Base-by-base conservation (phyloP, 2,888 invertebrate species). In the Ochropleura plecta region DNA sequence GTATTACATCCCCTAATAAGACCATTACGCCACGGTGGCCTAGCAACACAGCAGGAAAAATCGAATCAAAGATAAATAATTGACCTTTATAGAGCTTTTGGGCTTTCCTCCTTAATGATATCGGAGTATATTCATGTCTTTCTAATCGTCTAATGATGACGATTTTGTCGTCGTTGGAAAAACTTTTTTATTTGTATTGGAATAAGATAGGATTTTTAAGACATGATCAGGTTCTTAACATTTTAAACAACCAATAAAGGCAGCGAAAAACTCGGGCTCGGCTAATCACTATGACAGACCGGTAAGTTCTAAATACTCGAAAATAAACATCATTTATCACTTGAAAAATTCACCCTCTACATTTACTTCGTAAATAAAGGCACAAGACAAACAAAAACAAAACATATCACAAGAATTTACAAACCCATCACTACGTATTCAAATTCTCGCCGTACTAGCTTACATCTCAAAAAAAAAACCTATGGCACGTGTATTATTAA, bases 401-500 rank as follows among this genome's bases (percentile, higher is more conserved):
- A 73, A 57, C 55, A 1, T n/a, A 69, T 48, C 14, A 69, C 14
- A 44, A 49, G 18, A 75, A 73, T 69, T 46, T 78, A 49, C 74
- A 83, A 80, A 79, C 55, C 59, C 70, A 9, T 64, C 77, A 70
- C 51, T 66, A 51, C 30, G 20, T 51, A 73, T 57, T 78, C 74
- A 49, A 82, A 84, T 82, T 79, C 78, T 60, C 79, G 51, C 67
- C 60, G 62, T 59, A 66, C 63, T 63, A 66, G 66, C 66, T 20
- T 5, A 57, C 57, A 80, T 55, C 81, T 73, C 69, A 30, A 80
- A 75, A 83, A 76, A 81, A 85, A 78, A 81, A 73, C 74, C 74
- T 69, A 62, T 78, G 70, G 78, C 78, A 81, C 78, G 78, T 82
- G 87, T 86, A 87, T 89, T 90, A 90, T 90, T 90, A 90, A 91